A percentile compares a stretch with the other conserved stretches of the same genome.
Conservation (phyloP, 2,113 vertebrate species). For the Lonchura striata region DNA sequence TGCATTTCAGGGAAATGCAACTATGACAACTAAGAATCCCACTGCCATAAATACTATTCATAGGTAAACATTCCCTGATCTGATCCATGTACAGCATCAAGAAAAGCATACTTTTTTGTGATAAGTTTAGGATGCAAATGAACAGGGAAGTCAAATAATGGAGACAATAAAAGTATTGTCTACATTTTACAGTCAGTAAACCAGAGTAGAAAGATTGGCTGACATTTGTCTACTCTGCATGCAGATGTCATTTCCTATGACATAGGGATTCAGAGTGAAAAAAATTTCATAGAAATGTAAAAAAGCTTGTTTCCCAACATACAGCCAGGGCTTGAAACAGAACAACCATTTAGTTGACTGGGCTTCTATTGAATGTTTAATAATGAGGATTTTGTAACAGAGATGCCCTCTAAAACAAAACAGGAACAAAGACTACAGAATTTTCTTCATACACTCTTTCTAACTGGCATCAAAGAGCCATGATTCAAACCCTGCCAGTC, state of each 20-base stretch:
- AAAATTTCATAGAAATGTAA: neutral
- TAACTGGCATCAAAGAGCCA: neutral
- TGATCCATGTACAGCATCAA: neutral
- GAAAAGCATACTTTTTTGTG: neutral
- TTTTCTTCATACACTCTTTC: neutral
- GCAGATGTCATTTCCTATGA: neutral
- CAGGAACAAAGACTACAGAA: slow-evolving; percentile 15
- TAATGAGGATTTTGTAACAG: slow-evolving; percentile 18
- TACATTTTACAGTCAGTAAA: neutral
- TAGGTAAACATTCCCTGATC: neutral
- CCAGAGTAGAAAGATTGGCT: neutral
- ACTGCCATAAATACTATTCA: neutral
- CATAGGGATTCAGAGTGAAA: neutral
- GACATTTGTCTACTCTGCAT: neutral
- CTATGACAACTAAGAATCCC: neutral
- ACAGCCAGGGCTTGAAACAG: neutral
- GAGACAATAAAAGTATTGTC: neutral
- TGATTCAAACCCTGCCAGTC: slow-evolving; percentile 48
- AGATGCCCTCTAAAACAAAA: neutral
- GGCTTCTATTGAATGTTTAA: neutral
- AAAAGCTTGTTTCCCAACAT: neutral
- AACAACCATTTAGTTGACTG: neutral
- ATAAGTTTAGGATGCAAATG: neutral
- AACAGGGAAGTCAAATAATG: neutral
- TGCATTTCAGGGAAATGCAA: neutral